Conservation (phyloP, 2,797 vertebrate species). For the Chelmon rostratus region DNA sequence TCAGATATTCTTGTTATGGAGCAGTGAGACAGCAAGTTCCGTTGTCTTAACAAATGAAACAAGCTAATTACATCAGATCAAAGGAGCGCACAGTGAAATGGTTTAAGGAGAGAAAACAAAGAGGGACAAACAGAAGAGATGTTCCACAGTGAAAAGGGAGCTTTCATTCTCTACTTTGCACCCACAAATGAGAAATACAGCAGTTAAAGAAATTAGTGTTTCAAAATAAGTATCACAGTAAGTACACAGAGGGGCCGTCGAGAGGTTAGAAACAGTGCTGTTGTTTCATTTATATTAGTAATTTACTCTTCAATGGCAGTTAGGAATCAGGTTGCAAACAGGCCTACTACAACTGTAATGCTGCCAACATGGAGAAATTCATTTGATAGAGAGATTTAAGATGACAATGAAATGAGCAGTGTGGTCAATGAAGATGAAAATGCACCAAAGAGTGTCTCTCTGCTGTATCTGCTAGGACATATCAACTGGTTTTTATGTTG, state of each 20-base stretch:
- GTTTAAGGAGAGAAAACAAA: slow-evolving; percentile 47
- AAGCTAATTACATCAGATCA: slow-evolving; percentile 68
- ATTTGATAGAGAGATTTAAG: background rate
- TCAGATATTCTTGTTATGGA: slow-evolving; percentile 41
- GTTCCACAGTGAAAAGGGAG: background rate
- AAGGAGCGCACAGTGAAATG: slow-evolving; percentile 44
- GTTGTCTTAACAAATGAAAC: slow-evolving; percentile 69
- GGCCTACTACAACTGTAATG: background rate
- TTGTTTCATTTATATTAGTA: slow-evolving; percentile 8
- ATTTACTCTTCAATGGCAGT: background rate
- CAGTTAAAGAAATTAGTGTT: slow-evolving; percentile 12
- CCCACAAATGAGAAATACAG: slow-evolving; percentile 24
- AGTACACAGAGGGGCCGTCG: slow-evolving; percentile 9
- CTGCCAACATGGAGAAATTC: background rate
- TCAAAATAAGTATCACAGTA: slow-evolving; percentile 14
- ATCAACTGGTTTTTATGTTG: background rate
- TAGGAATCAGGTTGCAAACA: background rate
- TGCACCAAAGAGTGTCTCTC: background rate
- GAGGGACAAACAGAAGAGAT: slow-evolving; percentile 36
- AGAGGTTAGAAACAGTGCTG: slow-evolving; percentile 3
- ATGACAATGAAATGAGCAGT: background rate
- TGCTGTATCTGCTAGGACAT: background rate
- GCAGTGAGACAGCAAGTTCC: slow-evolving; percentile 38
- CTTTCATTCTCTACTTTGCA: background rate
- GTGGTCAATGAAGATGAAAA: too few relatives aligned